These are phyloP conservation scores for Anoplopoma fimbria DNA, from an alignment of 2,113 vertebrate genomes.

Conservation along the genomic window DNA sequence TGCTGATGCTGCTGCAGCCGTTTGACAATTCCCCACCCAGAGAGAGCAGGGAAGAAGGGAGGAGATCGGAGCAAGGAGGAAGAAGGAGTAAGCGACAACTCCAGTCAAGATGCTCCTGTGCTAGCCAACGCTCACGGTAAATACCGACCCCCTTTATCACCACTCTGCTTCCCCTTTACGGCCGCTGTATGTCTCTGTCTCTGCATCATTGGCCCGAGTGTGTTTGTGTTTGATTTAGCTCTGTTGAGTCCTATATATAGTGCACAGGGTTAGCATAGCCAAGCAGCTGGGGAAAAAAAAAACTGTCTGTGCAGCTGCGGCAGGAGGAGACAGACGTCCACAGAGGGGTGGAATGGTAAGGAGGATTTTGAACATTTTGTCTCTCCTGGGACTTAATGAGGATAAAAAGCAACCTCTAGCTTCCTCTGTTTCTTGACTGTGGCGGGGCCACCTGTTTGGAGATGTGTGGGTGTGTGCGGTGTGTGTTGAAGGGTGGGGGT, in stretches of 20 bases:
- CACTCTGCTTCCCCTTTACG: slow-evolving; percentile 34
- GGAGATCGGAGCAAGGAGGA: slow-evolving; percentile 74
- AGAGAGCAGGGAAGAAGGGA: slow-evolving; percentile 73
- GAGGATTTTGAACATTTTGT: slow-evolving; percentile 58
- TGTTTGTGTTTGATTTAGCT: slow-evolving; percentile 67
- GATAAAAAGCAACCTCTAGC: slow-evolving; percentile 57
- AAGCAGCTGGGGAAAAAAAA: slow-evolving; percentile 70
- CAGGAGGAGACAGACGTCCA: slow-evolving; percentile 65
- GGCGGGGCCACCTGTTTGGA: slow-evolving; percentile 77
- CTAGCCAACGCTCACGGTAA: slow-evolving; percentile 76
- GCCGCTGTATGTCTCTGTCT: slow-evolving; percentile 43
- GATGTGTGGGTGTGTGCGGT: slow-evolving; percentile 65
- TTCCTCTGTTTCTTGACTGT: slow-evolving; percentile 56
- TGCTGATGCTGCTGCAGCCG: slow-evolving; percentile 79
- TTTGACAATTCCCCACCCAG: slow-evolving; percentile 79
- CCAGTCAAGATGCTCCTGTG: slow-evolving; percentile 70
- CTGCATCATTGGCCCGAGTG: slow-evolving; percentile 41
- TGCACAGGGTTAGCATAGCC: slow-evolving; percentile 76
- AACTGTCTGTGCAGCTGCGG: slow-evolving; percentile 69
- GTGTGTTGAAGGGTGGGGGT: slow-evolving; percentile 49
- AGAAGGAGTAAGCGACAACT: slow-evolving; percentile 69
- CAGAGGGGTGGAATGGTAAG: slow-evolving; percentile 43
- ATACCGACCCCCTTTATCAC: slow-evolving; percentile 49
- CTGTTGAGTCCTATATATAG: slow-evolving; percentile 68
- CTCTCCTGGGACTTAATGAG: slow-evolving; percentile 41